Conservation (phyloP, 2,113 vertebrate species). For the Phyllostomus discolor region DNA sequence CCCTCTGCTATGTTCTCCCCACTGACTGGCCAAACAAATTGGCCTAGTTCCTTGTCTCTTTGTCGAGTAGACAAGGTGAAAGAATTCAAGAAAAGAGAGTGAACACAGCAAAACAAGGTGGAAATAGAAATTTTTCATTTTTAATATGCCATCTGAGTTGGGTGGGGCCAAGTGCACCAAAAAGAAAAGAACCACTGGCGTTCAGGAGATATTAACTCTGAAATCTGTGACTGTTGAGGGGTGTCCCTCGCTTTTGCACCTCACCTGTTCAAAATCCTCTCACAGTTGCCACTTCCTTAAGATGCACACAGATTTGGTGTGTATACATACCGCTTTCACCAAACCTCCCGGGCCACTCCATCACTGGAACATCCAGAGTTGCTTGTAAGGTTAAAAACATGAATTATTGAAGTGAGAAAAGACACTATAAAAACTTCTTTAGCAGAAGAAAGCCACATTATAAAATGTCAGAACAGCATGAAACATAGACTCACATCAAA, state of each 20-base stretch:
- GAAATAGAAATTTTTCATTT: background rate
- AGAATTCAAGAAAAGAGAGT: background rate
- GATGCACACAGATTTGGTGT: background rate
- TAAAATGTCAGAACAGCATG: constrained; percentile 27
- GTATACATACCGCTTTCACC: background rate
- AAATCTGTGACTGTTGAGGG: background rate
- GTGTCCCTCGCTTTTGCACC: background rate
- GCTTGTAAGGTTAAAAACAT: constrained; percentile 44
- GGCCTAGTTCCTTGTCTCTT: background rate
- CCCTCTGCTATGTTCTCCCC: background rate
- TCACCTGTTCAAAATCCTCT: background rate
- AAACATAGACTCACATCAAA: constrained; percentile 37
- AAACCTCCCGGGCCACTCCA: background rate
- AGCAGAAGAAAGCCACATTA: background rate
- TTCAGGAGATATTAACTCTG: background rate
- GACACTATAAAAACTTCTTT: background rate
- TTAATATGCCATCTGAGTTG: background rate
- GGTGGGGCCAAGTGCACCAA: background rate
- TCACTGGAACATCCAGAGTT: background rate
- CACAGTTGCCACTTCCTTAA: background rate
- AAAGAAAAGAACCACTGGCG: background rate
- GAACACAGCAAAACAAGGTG: background rate
- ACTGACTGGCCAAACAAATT: background rate
- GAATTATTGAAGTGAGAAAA: constrained; percentile 42
- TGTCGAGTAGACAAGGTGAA: background rate